These are phyloP conservation scores for Hippocampus abdominalis DNA, from an alignment of 2,113 vertebrate species.

Conservation along the genomic window DNA sequence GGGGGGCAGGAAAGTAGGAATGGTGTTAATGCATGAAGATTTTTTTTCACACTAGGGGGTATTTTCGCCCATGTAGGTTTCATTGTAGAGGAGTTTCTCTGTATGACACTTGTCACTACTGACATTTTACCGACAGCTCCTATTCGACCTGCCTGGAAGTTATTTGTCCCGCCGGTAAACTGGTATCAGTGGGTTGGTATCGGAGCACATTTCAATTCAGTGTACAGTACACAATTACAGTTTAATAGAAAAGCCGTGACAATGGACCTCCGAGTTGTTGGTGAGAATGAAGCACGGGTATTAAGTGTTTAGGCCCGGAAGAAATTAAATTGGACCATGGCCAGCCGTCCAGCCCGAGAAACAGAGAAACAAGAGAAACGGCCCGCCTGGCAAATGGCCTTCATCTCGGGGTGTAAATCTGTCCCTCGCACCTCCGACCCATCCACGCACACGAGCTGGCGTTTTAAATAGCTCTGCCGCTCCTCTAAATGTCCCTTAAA, in stretches of 20 bases:
- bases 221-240: not conserved
- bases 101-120: too few species aligned
- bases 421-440: constrained; percentile 42
- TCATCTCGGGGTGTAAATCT: constrained; percentile 61
- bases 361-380: constrained; percentile 38
- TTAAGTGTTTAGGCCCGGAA: constrained; percentile 42
- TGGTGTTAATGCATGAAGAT: too few species aligned
- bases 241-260: constrained; percentile 9
- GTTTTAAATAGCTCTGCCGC: constrained; percentile 49
- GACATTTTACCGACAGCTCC: too few species aligned
- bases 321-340: constrained; percentile 60
- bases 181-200: not conserved
- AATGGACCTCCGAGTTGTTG: constrained; percentile 24
- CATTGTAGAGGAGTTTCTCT: too few species aligned
- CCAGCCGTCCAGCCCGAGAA: constrained; percentile 34
- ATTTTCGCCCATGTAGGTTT: too few species aligned
- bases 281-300: constrained; percentile 18
- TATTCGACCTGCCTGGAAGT: too few species aligned
- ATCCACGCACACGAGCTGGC: constrained; percentile 45
- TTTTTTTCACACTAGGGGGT: too few species aligned
- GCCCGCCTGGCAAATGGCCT: constrained; percentile 50
- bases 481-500: constrained; percentile 43
- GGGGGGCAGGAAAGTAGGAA: too few species aligned
- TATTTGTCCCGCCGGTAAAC: not conserved
- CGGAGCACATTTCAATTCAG: not conserved